phyloP scores from a whole-genome alignment of 2,797 vertebrate genomes.

The Delichon dasypus region DNA sequence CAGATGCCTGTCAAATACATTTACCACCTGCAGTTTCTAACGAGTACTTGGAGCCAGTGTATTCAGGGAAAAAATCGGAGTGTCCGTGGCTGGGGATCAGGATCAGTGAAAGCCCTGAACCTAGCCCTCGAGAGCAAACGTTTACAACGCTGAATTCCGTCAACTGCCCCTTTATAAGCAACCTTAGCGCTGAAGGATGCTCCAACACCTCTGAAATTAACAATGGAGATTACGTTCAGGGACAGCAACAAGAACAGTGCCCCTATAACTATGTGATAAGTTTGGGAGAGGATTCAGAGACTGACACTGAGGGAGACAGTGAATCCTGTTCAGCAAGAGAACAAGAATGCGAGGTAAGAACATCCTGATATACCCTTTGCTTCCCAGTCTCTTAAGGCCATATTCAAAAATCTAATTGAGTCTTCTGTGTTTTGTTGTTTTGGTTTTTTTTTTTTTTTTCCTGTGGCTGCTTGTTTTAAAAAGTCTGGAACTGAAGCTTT shows the following conservation, averaged over 20 bases:
- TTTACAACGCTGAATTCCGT: slow-evolving; percentile 83
- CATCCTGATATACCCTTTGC: background rate
- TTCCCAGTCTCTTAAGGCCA: background rate
- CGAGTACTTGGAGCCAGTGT: slow-evolving; percentile 73
- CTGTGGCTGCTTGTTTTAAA: background rate
- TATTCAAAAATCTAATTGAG: background rate
- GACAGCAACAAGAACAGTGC: slow-evolving; percentile 83
- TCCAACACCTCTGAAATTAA: slow-evolving; percentile 73
- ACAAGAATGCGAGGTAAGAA: slow-evolving; percentile 89
- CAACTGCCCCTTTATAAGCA: slow-evolving; percentile 92
- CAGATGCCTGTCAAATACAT: slow-evolving; percentile 72
- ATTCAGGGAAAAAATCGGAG: slow-evolving; percentile 82
- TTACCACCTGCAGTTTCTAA: slow-evolving; percentile 56
- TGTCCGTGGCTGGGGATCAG: slow-evolving; percentile 89
- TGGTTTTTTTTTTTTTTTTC: background rate
- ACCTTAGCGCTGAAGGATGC: slow-evolving; percentile 76
- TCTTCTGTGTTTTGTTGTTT: background rate
- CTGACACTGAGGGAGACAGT: slow-evolving; percentile 90
- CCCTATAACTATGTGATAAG: slow-evolving; percentile 85
- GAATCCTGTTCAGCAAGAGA: slow-evolving; percentile 86
- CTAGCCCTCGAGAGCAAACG: slow-evolving; percentile 77
- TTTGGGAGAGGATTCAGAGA: slow-evolving; percentile 90
- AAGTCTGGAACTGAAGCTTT: background rate
- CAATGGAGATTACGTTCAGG: slow-evolving; percentile 68
- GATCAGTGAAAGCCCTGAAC: slow-evolving; percentile 82